phyloP scores from a whole-genome alignment of 1,140 invertebrate genomes.

The Potamilus streckersoni region DNA sequence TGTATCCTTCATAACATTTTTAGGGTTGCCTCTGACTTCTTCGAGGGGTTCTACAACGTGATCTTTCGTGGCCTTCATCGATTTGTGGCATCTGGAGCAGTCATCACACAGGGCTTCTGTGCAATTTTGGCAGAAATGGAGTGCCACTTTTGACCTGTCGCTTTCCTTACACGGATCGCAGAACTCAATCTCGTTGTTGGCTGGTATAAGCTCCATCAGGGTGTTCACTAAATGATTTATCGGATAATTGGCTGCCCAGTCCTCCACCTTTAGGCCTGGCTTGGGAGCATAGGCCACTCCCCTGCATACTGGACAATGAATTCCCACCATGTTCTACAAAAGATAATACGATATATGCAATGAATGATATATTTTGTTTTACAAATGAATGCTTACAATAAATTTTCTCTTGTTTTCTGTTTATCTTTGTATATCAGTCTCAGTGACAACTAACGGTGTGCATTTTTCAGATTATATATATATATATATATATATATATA shows the following conservation, averaged over 20 bases:
- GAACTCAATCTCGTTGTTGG: slow-evolving; percentile 16
- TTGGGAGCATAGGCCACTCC: slow-evolving; percentile 22
- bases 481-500: too few species aligned
- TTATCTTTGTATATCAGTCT: too few species aligned
- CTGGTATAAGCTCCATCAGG: slow-evolving; percentile 27
- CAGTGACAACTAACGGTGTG: too few species aligned
- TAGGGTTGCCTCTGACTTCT: slow-evolving; percentile 30
- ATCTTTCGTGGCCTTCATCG: slow-evolving; percentile 29
- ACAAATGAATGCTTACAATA: too few species aligned
- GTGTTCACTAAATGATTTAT: slow-evolving; percentile 29
- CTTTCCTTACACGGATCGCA: slow-evolving; percentile 32
- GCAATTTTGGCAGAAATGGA: slow-evolving; percentile 26
- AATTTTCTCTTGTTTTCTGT: too few species aligned
- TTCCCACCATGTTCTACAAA: slow-evolving; percentile 1
- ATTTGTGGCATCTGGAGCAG: slow-evolving; percentile 26
- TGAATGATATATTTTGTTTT: too few species aligned
- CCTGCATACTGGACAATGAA: slow-evolving; percentile 25
- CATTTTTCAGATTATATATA: too few species aligned
- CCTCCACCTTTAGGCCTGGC: slow-evolving; percentile 12
- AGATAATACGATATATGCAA: too few species aligned
- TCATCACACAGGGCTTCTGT: slow-evolving; percentile 26
- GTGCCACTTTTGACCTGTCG: slow-evolving; percentile 25
- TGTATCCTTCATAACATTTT: slow-evolving; percentile 15
- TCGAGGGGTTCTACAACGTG: slow-evolving; percentile 23
- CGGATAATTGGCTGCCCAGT: slow-evolving; percentile 29